Conservation (phyloP, 2,113 vertebrate genomes). For the Lichenostomus cassidix region DNA sequence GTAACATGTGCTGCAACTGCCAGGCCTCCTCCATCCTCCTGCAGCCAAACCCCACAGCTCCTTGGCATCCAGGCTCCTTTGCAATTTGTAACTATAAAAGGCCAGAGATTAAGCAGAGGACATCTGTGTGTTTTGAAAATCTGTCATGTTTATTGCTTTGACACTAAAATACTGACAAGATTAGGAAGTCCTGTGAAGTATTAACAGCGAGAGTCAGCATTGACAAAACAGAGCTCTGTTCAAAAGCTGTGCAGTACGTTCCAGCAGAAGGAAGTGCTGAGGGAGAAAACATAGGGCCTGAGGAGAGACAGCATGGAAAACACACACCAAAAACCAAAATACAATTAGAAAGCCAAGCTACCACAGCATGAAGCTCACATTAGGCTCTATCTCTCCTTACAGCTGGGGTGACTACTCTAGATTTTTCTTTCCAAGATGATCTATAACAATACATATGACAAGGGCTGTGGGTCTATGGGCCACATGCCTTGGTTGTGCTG, state of each 20-base stretch:
- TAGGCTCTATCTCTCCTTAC: not conserved
- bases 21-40: not conserved
- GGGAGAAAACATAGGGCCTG: not conserved
- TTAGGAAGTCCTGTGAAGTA: not conserved
- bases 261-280: not conserved
- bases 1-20: not conserved
- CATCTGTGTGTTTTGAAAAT: not conserved
- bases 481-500: not conserved
- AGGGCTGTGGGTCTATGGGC: not conserved
- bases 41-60: fast-evolving
- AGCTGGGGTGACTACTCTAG: not conserved
- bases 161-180: not conserved
- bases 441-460: not conserved
- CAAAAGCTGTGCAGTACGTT: not conserved
- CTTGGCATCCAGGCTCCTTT: not conserved
- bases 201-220: not conserved
- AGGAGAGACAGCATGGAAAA: not conserved
- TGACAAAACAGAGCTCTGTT: not conserved
- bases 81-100: not conserved
- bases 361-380: not conserved
- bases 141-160: not conserved
- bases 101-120: not conserved
- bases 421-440: fast-evolving
- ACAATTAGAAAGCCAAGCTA: not conserved
- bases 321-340: not conserved